These are phyloP conservation scores for Pemphigus obesinymphae DNA, from an alignment of 1,140 invertebrate genomes.

Conservation along the genomic window DNA sequence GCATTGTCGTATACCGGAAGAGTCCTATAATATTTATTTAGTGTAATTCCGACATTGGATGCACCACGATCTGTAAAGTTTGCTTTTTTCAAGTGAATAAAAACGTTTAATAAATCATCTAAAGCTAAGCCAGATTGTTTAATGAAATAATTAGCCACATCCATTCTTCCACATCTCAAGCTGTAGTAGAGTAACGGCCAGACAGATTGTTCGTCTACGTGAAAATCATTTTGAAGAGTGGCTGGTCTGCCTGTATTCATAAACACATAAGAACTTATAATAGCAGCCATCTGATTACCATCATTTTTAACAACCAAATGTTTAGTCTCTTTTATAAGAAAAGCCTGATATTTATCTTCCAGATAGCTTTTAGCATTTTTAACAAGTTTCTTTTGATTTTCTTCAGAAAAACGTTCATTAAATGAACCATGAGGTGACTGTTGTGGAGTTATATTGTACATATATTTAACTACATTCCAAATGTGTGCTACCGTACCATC, in stretches of 20 bases:
- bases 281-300: not conserved
- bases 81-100: not conserved
- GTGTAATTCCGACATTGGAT: not conserved
- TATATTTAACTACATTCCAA: slow-evolving; percentile 33
- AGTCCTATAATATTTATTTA: slow-evolving; percentile 21
- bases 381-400: slow-evolving; percentile 22
- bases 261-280: slow-evolving; percentile 16
- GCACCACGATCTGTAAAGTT: not conserved
- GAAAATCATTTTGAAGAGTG: slow-evolving; percentile 3
- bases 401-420: slow-evolving; percentile 1
- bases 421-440: not conserved
- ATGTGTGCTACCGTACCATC: not conserved
- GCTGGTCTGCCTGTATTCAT: not conserved
- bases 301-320: slow-evolving; percentile 6
- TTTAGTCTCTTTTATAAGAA: slow-evolving; percentile 16
- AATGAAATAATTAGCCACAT: slow-evolving; percentile 9
- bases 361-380: slow-evolving; percentile 29
- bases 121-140: not conserved
- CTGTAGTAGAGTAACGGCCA: slow-evolving; percentile 24
- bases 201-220: slow-evolving; percentile 2
- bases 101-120: slow-evolving; percentile 4
- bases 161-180: slow-evolving; percentile 10
- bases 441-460: slow-evolving; percentile 15
- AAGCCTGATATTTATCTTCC: slow-evolving; percentile 24
- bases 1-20: slow-evolving; percentile 17